These are phyloP conservation scores for Synodontis membranacea DNA, from an alignment of 2,113 vertebrate genomes.

Conservation along the genomic window DNA sequence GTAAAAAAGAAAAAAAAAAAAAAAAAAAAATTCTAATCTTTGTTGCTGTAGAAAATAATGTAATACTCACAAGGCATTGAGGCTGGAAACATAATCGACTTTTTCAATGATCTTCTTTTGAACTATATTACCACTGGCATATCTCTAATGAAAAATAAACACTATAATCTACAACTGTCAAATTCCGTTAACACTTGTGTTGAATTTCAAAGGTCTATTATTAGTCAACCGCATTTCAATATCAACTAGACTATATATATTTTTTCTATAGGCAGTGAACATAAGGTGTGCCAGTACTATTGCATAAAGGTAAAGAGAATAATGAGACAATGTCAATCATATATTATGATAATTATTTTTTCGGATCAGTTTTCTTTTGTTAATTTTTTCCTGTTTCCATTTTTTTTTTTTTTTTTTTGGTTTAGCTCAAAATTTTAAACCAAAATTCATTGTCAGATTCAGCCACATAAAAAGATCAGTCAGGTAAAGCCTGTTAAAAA, in stretches of 20 bases:
- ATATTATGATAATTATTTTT: not conserved
- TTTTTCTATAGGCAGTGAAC: not conserved
- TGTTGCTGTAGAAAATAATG: not conserved
- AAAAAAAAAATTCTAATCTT: not conserved
- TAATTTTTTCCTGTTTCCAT: not conserved
- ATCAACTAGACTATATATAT: not conserved
- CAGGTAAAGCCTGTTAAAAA: not conserved
- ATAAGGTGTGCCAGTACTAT: not conserved
- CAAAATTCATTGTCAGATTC: not conserved
- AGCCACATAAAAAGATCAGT: not conserved
- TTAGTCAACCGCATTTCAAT: not conserved
- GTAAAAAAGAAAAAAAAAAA: not conserved
- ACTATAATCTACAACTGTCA: not conserved
- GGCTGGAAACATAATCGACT: not conserved
- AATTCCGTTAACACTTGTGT: not conserved
- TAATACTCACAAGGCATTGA: not conserved
- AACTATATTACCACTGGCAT: conserved; percentile 1
- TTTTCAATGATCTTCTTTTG: conserved; percentile 1
- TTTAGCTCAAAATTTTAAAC: too few relatives aligned
- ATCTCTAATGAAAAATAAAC: conserved; percentile 10
- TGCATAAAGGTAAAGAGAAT: not conserved
- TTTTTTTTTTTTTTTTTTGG: not conserved
- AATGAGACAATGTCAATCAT: not conserved
- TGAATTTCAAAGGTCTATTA: not conserved
- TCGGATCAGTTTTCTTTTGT: not conserved